A percentile compares a stretch with the other conserved stretches of the same genome.
phyloP scores from a whole-genome alignment of 2,888 invertebrate species.

The Drosophila ezoana region DNA sequence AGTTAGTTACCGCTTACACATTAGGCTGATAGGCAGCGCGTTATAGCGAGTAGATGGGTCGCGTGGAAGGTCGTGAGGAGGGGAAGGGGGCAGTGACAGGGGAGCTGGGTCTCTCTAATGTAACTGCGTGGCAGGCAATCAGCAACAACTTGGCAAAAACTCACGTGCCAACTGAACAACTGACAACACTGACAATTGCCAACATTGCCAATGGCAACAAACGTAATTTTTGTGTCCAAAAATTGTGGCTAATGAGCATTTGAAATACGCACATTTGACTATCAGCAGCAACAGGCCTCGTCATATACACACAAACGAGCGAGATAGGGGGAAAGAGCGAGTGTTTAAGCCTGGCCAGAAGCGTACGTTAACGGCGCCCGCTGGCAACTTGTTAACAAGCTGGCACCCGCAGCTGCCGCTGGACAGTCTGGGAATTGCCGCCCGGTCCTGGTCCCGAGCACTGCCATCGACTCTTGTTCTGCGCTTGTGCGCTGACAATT shows the following conservation, averaged over 20 bases:
- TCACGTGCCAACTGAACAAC: slow-evolving; percentile 49
- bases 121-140: slow-evolving; percentile 45
- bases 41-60: too few species aligned
- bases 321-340: neutral
- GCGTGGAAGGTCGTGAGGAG: neutral
- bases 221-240: slow-evolving; percentile 64
- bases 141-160: slow-evolving; percentile 40
- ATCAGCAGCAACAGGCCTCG: slow-evolving; percentile 40
- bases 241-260: slow-evolving; percentile 76
- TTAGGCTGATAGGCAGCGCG: slow-evolving; percentile 38
- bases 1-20: slow-evolving; percentile 66
- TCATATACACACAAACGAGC: neutral
- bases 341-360: slow-evolving; percentile 39
- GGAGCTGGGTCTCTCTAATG: slow-evolving; percentile 19
- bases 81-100: neutral
- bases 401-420: slow-evolving; percentile 63
- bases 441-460: slow-evolving; percentile 13
- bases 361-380: slow-evolving; percentile 46
- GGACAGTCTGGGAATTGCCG: slow-evolving; percentile 38
- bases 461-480: slow-evolving; percentile 40
- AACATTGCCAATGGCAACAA: slow-evolving; percentile 70
- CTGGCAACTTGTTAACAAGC: slow-evolving; percentile 74
- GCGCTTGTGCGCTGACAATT: slow-evolving; percentile 70
- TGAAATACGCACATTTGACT: slow-evolving; percentile 72
- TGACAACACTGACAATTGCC: slow-evolving; percentile 61